phyloP scores from a whole-genome alignment of 2,113 vertebrate genomes.

The Apteryx mantelli region DNA sequence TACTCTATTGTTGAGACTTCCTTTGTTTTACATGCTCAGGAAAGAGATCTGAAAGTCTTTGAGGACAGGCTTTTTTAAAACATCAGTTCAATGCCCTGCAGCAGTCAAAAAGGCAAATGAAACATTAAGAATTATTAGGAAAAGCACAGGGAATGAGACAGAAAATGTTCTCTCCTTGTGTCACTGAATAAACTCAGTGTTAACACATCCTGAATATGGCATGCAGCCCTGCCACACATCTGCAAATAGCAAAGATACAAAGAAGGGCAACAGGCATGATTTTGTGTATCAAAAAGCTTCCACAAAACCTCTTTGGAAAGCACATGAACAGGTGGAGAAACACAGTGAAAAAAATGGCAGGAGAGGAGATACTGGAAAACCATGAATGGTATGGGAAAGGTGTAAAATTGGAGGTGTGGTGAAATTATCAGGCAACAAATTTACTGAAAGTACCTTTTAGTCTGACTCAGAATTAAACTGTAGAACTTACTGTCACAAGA shows the following conservation, averaged over 20 bases:
- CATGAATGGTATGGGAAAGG: neutral
- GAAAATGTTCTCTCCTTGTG: neutral
- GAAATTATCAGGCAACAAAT: neutral
- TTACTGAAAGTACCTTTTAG: neutral
- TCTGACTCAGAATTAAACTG: neutral
- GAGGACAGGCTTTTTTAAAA: neutral
- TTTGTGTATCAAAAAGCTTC: neutral
- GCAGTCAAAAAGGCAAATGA: conserved; percentile 18
- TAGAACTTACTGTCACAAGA: neutral
- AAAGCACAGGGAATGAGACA: neutral
- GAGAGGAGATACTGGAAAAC: neutral
- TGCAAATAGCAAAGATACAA: neutral
- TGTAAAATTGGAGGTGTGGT: neutral
- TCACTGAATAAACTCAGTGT: neutral
- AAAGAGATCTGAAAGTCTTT: neutral
- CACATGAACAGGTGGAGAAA: neutral
- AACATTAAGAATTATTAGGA: conserved; percentile 14
- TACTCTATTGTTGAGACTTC: conserved; percentile 23
- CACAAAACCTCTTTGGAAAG: neutral
- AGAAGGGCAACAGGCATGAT: neutral
- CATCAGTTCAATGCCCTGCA: neutral
- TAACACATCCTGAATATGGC: neutral
- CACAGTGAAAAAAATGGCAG: neutral
- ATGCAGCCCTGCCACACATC: neutral
- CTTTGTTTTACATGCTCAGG: conserved; percentile 7